Evolutionary conservation across 2,113 vertebrate genomes (phyloP).

Genomic region (Microtus oregoni): DNA sequence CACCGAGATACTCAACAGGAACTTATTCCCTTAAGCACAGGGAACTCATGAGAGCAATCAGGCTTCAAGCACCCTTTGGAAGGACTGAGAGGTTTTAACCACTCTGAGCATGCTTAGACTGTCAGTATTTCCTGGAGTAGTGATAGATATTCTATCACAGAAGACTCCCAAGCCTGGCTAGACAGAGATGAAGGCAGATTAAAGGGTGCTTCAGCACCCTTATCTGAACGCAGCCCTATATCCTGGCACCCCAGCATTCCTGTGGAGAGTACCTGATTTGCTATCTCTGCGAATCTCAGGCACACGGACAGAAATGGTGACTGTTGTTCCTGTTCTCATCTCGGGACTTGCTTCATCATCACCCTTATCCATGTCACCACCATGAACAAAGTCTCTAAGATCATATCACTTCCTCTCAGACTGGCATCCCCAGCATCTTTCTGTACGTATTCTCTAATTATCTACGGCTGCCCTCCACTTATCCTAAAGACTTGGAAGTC

Average conservation of each 20-base stretch:
- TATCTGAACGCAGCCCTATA: too few relatives aligned
- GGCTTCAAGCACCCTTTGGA: background rate
- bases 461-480: background rate
- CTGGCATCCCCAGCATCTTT: background rate
- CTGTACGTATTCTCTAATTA: background rate
- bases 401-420: background rate
- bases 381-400: background rate
- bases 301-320: background rate
- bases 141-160: background rate
- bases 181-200: background rate
- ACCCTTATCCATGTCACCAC: background rate
- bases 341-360: background rate
- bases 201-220: background rate
- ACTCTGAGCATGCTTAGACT: background rate
- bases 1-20: background rate
- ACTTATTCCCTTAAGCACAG: background rate
- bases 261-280: background rate
- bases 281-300: background rate
- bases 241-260: background rate
- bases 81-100: background rate
- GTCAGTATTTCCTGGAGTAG: background rate
- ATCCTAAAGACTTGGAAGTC: background rate
- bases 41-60: background rate
- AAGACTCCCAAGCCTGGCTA: background rate
- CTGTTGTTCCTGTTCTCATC: background rate